Conservation (phyloP, 1,140 invertebrate species). For the Danaus melanippus region DNA sequence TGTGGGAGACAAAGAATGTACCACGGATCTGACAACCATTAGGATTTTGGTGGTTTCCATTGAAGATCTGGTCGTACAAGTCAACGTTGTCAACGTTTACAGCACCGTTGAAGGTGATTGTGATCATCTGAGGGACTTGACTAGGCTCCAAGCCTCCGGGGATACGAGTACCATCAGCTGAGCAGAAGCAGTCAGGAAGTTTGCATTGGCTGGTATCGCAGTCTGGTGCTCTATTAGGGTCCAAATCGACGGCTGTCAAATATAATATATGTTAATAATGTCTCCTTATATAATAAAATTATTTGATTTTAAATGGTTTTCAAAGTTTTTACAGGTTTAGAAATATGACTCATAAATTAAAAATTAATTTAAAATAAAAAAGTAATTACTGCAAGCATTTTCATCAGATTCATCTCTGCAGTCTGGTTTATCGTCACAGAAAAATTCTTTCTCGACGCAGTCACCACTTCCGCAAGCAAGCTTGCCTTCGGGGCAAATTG, state of each 20-base stretch:
- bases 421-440: constrained; percentile 93
- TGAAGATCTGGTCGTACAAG: constrained; percentile 92
- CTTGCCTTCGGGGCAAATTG: constrained; percentile 89
- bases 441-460: constrained; percentile 90
- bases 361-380: not conserved
- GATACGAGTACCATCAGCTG: constrained; percentile 91
- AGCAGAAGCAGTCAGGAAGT: constrained; percentile 94
- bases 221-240: constrained; percentile 91
- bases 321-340: too few species aligned
- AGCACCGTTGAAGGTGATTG: constrained; percentile 94
- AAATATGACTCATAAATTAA: too few species aligned
- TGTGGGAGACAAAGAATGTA: constrained; percentile 97
- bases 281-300: constrained; percentile 2
- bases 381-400: constrained; percentile 91
- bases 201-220: constrained; percentile 91
- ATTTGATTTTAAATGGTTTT: not conserved
- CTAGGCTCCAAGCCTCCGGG: constrained; percentile 85
- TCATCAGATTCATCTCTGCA: constrained; percentile 96
- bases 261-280: constrained; percentile 11
- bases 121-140: constrained; percentile 95
- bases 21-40: constrained; percentile 95
- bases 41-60: constrained; percentile 87
- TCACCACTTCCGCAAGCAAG: constrained; percentile 91
- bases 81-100: constrained; percentile 96
- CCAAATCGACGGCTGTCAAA: constrained; percentile 81